Evolutionary conservation across 2,113 vertebrate genomes (phyloP).

Genomic region (Lophotis ruficrista): DNA sequence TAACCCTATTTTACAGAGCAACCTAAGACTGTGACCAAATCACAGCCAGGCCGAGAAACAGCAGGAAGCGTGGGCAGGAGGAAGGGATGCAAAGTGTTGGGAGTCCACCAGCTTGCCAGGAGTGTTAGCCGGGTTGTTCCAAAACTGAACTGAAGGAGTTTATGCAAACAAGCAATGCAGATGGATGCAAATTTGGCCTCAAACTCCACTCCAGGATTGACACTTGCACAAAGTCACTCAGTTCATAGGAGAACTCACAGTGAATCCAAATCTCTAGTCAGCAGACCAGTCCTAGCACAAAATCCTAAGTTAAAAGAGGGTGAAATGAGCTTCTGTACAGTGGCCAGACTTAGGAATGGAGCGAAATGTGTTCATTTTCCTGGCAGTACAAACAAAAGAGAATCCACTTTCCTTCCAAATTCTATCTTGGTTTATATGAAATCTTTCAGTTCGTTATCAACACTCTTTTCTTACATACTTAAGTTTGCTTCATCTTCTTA

Average conservation of each 20-base stretch:
- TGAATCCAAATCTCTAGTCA: background rate
- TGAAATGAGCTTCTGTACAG: background rate
- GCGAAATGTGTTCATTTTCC: background rate
- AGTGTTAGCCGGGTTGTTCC: background rate
- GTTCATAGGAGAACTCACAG: background rate
- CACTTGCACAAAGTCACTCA: background rate
- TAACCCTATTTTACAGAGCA: background rate
- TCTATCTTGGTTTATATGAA: background rate
- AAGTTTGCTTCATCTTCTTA: background rate
- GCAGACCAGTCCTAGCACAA: background rate
- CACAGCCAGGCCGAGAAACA: background rate
- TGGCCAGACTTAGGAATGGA: background rate
- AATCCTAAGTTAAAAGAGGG: background rate
- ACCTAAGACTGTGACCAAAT: background rate
- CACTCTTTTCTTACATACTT: background rate
- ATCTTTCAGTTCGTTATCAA: background rate
- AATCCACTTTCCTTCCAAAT: background rate
- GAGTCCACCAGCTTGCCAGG: background rate
- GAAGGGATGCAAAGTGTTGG: background rate
- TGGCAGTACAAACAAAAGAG: background rate
- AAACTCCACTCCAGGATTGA: background rate
- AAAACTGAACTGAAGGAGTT: background rate
- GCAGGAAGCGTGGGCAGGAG: background rate
- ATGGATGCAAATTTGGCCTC: background rate
- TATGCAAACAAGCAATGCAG: background rate